Conservation (phyloP, 2,797 vertebrate genomes). For the Lagodon rhomboides region DNA sequence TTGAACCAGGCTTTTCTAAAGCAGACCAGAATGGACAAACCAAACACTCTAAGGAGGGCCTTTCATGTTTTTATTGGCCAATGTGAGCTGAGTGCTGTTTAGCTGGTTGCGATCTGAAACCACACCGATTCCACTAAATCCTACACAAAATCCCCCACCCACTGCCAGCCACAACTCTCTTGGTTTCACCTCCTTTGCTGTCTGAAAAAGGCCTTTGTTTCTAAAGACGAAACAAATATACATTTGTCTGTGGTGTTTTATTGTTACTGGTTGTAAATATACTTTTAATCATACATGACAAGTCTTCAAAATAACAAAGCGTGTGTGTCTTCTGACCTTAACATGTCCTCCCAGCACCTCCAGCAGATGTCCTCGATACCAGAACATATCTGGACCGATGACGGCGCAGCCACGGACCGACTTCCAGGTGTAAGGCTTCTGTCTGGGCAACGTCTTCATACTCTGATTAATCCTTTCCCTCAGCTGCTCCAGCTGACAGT, state of each 20-base stretch:
- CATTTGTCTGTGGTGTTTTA: not conserved
- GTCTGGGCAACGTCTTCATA: slow-evolving; percentile 88
- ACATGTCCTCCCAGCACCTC: slow-evolving; percentile 85
- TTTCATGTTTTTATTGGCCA: no score
- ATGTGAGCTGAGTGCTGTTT: no score
- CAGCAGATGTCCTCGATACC: slow-evolving; percentile 91
- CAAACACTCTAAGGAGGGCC: no score
- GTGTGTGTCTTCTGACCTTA: slow-evolving; percentile 81
- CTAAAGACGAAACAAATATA: not conserved
- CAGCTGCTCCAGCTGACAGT: slow-evolving; percentile 83
- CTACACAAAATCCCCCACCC: no score
- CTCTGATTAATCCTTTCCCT: slow-evolving; percentile 87
- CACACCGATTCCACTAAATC: no score
- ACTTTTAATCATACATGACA: not conserved
- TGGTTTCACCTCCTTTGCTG: not conserved
- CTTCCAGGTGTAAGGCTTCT: slow-evolving; percentile 91
- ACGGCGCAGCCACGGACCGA: slow-evolving; percentile 90
- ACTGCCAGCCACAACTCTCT: not conserved
- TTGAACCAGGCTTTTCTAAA: no score
- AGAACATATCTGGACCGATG: slow-evolving; percentile 91
- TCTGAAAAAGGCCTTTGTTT: not conserved
- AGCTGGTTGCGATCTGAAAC: no score
- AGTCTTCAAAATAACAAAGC: not conserved
- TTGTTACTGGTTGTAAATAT: not conserved
- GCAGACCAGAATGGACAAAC: no score